These are phyloP conservation scores for Hirtodrosophila cameraria DNA, from an alignment of 2,888 invertebrate genomes.

Conservation along the genomic window DNA sequence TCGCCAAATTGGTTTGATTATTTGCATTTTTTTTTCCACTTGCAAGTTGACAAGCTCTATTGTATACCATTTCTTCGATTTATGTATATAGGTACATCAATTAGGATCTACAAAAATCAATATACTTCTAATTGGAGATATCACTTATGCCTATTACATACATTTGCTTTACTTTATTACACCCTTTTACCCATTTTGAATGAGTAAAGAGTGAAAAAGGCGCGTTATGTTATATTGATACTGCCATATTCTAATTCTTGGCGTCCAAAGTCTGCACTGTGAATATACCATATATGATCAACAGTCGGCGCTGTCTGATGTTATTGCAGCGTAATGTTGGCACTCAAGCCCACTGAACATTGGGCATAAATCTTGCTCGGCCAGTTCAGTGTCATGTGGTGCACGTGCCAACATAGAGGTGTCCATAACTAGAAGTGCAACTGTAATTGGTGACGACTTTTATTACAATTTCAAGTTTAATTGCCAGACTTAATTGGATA, in stretches of 20 bases:
- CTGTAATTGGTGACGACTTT: slow-evolving; percentile 12
- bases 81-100: too few relatives aligned
- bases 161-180: too few relatives aligned
- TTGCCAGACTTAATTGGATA: too few relatives aligned
- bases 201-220: neutral
- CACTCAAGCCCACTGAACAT: slow-evolving; percentile 17
- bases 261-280: slow-evolving; percentile 6
- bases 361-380: slow-evolving; percentile 25
- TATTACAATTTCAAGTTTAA: slow-evolving; percentile 15
- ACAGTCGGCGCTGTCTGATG: neutral
- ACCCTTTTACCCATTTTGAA: too few relatives aligned
- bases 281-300: too few relatives aligned
- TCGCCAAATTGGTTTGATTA: too few relatives aligned
- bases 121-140: too few relatives aligned
- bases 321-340: slow-evolving; percentile 17
- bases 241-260: slow-evolving; percentile 20
- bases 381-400: neutral
- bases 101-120: too few relatives aligned
- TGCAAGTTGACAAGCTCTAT: too few relatives aligned
- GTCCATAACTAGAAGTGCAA: slow-evolving; percentile 16
- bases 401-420: slow-evolving; percentile 1
- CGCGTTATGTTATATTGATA: slow-evolving; percentile 11
- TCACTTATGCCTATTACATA: too few relatives aligned
- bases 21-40: too few relatives aligned
- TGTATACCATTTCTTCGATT: too few relatives aligned